A percentile compares a stretch with the other conserved stretches of the same genome.
Conservation (phyloP, 1,140 invertebrate species). For the Atopsyche davidsoni region DNA sequence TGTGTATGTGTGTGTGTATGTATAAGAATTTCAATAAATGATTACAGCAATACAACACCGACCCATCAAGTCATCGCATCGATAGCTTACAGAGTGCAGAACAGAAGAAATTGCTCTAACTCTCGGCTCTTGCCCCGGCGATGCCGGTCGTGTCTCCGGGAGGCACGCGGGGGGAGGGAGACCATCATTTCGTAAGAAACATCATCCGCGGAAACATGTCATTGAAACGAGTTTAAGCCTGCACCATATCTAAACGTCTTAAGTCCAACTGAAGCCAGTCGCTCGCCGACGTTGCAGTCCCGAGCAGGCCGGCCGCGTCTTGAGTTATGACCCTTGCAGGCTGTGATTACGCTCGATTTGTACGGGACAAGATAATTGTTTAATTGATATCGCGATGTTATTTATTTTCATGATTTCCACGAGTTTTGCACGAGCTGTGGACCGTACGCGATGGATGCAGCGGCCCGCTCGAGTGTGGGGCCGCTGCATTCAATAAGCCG, state of each 20-base stretch:
- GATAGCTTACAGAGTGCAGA: no score
- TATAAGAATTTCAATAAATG: no score
- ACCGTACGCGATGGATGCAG: constrained; percentile 1
- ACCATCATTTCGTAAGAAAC: constrained; percentile 20
- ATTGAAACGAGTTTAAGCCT: constrained; percentile 16
- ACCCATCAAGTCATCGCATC: no score
- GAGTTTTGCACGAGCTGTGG: constrained; percentile 26
- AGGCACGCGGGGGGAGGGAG: no score
- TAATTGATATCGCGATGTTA: constrained; percentile 32
- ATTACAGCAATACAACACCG: no score
- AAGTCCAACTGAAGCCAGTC: constrained; percentile 2
- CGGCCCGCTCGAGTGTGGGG: no score
- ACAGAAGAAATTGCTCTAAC: no score
- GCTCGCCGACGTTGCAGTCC: constrained; percentile 10
- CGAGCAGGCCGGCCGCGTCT: constrained; percentile 7
- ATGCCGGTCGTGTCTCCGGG: no score
- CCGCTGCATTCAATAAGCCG: no score
- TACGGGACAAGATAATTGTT: constrained; percentile 32
- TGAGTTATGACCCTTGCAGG: constrained; percentile 29
- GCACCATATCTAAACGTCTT: background rate
- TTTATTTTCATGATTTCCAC: constrained; percentile 32
- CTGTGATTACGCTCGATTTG: constrained; percentile 32
- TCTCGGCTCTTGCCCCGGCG: no score
- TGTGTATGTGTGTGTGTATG: no score
- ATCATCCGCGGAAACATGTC: constrained; percentile 24